Evolutionary conservation across 2,113 vertebrate species (phyloP), one percentile per base, ranked within the genome.

Genomic region (Cavia porcellus): DNA sequence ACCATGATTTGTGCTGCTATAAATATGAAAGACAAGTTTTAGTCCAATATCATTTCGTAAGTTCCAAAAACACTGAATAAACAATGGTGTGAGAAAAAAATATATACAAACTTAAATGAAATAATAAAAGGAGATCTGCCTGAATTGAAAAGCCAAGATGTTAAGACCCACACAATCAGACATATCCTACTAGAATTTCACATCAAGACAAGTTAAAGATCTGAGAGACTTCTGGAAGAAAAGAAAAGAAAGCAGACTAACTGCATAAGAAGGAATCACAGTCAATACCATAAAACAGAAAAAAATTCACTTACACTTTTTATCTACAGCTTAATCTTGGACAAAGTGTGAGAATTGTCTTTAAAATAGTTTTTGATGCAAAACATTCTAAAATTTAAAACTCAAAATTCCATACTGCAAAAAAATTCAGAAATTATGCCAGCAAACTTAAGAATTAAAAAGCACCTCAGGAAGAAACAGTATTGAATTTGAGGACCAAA

Each of bases 351-450:
- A 89, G 20, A 42, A 72, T 32, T 50, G 61, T 74, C 50, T 32
- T 13, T 55, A 45, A 83, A 62, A 72, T 4, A 20, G 12, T 92
- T 85, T 94, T 68, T 57, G 22, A 84, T 96, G 7, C 1, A 59
- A 12, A 45, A 66, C 68, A 85, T 28, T 55, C 79, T 9, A 86
- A 79, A 84, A 6, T 91, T 88, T 90, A 79, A 80, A 91, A 89
- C 1, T 3, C 7, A 47, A 75, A 55, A 38, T 66, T n/a, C 35
- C 5, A 61, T 47, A 66, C 72, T 61, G 83, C 6, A 22, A 80
- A 61, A 62, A 66, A 3, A 28, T 20, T 82, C 59, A 42, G 2
- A 95, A 74, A 64, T 68, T 7, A 62, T 55, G 7, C 62, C 10
- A 88, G 28, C 3, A 81, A 59, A 92, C 45, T 13, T 20, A 32